These are phyloP conservation scores for Drosophila rufa DNA, from an alignment of 1,140 invertebrate species.

Conservation along the genomic window DNA sequence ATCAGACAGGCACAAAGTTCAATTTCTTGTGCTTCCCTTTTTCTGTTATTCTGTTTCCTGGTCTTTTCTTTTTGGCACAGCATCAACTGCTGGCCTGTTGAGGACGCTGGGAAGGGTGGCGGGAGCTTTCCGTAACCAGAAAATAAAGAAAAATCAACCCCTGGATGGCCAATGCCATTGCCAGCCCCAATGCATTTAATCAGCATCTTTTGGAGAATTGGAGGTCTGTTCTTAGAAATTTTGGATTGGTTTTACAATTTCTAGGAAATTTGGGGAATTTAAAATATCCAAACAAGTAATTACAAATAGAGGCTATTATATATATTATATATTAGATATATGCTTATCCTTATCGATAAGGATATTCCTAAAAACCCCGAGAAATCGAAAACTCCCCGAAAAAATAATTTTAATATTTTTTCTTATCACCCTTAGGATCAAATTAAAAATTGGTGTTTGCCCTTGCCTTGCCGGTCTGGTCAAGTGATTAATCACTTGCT, in stretches of 20 bases:
- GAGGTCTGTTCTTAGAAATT: neutral
- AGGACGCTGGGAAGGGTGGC: slow-evolving; percentile 33
- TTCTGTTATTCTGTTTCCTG: slow-evolving; percentile 2
- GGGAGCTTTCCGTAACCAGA: slow-evolving; percentile 40
- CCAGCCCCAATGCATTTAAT: slow-evolving; percentile 78
- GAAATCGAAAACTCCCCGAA: neutral
- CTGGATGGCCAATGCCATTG: slow-evolving; percentile 73
- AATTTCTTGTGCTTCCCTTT: slow-evolving; percentile 57
- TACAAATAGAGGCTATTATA: no score
- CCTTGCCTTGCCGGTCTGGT: neutral
- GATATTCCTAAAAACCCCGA: no score
- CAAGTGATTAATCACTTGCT: slow-evolving; percentile 36
- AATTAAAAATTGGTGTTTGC: slow-evolving; percentile 35
- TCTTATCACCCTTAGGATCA: neutral
- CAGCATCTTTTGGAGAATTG: slow-evolving; percentile 19
- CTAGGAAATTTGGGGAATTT: no score
- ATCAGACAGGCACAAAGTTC: slow-evolving; percentile 76
- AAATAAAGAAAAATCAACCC: slow-evolving; percentile 39
- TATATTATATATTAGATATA: neutral
- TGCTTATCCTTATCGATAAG: neutral
- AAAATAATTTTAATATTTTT: neutral
- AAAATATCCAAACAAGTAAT: no score
- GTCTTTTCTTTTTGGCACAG: slow-evolving; percentile 60
- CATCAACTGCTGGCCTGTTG: slow-evolving; percentile 69
- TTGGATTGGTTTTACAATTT: no score